Evolutionary conservation across 2,797 vertebrate genomes (phyloP).

Genomic region (Hydrocynus forskahlii): DNA sequence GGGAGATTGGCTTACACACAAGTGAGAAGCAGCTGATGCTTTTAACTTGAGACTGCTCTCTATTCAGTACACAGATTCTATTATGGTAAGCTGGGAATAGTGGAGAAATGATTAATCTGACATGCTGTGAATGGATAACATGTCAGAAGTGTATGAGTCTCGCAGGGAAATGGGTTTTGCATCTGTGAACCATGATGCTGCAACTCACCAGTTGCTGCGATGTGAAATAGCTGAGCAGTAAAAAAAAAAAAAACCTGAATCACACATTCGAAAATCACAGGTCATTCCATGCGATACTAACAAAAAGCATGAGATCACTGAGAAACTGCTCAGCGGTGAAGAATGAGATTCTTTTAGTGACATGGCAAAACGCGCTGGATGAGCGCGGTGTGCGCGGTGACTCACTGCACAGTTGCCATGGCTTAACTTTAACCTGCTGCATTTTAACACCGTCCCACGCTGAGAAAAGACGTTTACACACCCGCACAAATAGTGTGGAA

Average conservation of each 20-base stretch:
- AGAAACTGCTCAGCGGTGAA: conserved; percentile 12
- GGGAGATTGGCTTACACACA: conserved; percentile 39
- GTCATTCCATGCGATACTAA: conserved; percentile 7
- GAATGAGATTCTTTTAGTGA: conserved; percentile 32
- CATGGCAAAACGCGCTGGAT: conserved; percentile 34
- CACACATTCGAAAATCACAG: conserved; percentile 5
- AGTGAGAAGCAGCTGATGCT: conserved; percentile 50
- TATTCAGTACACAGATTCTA: conserved; percentile 39
- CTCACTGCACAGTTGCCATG: conserved; percentile 57
- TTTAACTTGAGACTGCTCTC: conserved; percentile 47
- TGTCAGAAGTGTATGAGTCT: conserved; percentile 1
- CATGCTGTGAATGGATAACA: conserved; percentile 12
- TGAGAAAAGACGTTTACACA: conserved; percentile 22
- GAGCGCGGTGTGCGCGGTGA: conserved; percentile 53
- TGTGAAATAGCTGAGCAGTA: conserved; percentile 24
- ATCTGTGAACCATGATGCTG: neutral
- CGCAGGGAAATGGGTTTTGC: neutral
- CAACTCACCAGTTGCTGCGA: neutral
- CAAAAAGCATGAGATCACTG: conserved; percentile 30
- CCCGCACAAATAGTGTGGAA: conserved; percentile 10
- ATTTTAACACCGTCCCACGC: conserved; percentile 35
- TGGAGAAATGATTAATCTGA: conserved; percentile 37
- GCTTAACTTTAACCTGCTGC: conserved; percentile 39
- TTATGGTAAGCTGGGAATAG: conserved; percentile 22
- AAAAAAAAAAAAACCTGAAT: conserved; percentile 16